Base-by-base conservation (phyloP, 2,888 invertebrate species). In the Acronicta leporina region DNA sequence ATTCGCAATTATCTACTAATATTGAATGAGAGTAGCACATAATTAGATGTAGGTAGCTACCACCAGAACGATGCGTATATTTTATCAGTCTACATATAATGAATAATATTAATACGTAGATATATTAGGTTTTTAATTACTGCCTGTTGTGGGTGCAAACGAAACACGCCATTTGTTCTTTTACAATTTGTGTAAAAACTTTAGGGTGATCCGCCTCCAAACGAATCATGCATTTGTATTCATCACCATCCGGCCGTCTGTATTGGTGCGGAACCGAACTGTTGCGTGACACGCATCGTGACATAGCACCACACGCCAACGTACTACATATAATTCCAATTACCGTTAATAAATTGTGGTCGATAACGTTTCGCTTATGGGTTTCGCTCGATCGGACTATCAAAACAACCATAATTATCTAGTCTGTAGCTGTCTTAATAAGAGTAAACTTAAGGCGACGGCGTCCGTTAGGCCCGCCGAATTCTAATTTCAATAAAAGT, bases 141-240 rank as follows among this genome's bases (percentile, higher is more conserved):
- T 79, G 74, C 77, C 64, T 80, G 84, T 76, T 56, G 79, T 82
- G 83, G 88, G 87, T 83, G 89, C 81, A 80, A 63, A 75, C 64
- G 62, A 73, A 81, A 75, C 78, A 74, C 71, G 82, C 83, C 87
- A 84, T 86, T 87, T 87, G 85, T 87, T 84, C 80, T 80, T 84
- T 69, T 71, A 83, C 78, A 85, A 84, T 84, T 81, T 77, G 84
- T 74, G 76, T 85, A 87, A 90, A 89, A 89, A 87, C 76, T 41
- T 69, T 30, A 64, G 58, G 59, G 69, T 54, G 80, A 78, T 75
- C 86, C 89, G 82, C 90, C 87, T 79, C 69, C 79, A 58, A 61
- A 53, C 60, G 67, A 60, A 65, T 72, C 68, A 69, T 69, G 77
- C 79, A 85, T 89, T 87, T 83, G 84, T 86, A 87, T 87, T 86